Evolutionary conservation across 1,140 invertebrate genomes (phyloP).

Genomic region (Ooceraea biroi): DNA sequence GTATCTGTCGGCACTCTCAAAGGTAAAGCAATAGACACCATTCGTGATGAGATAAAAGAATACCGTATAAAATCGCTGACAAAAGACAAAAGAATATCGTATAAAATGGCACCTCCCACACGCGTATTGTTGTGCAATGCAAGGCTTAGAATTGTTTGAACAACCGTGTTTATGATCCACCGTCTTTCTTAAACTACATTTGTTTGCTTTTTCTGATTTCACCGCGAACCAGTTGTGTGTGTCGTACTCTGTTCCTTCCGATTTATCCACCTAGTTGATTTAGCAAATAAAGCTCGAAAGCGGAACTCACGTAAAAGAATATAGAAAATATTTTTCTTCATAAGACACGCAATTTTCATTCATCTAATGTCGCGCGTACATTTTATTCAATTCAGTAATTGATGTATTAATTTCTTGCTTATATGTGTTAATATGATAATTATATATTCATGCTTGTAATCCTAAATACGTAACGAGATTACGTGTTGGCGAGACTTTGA

Average conservation of each 20-base stretch:
- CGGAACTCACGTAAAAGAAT: neutral
- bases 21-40: too few species aligned
- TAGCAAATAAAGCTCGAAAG: constrained; percentile 35
- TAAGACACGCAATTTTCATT: neutral
- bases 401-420: neutral
- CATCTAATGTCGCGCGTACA: neutral
- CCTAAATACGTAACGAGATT: neutral
- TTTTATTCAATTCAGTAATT: neutral
- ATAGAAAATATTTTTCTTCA: constrained; percentile 25
- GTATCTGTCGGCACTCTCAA: neutral
- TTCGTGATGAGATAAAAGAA: too few species aligned
- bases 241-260: neutral
- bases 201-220: constrained; percentile 34
- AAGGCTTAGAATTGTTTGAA: constrained; percentile 38
- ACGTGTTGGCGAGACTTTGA: neutral
- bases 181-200: neutral
- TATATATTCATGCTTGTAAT: too few species aligned
- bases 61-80: too few species aligned
- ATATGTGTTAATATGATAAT: too few species aligned
- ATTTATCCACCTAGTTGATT: constrained; percentile 14
- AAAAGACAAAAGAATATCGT: neutral
- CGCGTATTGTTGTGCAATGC: constrained; percentile 31
- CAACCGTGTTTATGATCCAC: constrained; percentile 33
- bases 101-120: neutral
- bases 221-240: constrained; percentile 5